Conservation (phyloP, 2,888 invertebrate species). For the Sesia apiformis region DNA sequence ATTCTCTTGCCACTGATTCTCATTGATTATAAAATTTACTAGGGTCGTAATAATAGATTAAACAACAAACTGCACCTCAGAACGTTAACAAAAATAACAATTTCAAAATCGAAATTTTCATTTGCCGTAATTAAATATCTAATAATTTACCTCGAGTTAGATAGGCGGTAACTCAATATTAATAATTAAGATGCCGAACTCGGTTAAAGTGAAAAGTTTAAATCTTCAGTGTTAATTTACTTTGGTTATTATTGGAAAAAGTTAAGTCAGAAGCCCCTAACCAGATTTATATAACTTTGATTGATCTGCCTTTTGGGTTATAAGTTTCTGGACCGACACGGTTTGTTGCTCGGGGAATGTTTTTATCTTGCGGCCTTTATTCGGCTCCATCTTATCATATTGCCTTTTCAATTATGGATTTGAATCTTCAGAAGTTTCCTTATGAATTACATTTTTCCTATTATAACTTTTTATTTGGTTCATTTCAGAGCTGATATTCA, state of each 20-base stretch:
- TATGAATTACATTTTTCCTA: no score
- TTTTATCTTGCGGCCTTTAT: no score
- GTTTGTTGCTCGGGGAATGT: background rate
- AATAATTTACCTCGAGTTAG: constrained; percentile 4
- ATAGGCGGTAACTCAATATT: constrained; percentile 16
- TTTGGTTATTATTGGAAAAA: constrained; percentile 15
- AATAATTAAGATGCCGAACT: constrained; percentile 18
- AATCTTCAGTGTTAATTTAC: constrained; percentile 16
- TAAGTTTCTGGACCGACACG: background rate
- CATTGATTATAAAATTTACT: no score
- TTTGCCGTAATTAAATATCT: background rate
- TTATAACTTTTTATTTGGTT: no score
- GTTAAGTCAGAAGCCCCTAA: constrained; percentile 7
- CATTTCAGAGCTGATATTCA: no score
- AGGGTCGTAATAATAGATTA: no score
- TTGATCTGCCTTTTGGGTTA: constrained; percentile 6
- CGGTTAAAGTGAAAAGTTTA: constrained; percentile 14
- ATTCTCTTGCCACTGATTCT: no score
- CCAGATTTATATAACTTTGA: constrained; percentile 12
- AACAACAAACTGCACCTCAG: background rate
- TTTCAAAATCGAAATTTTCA: background rate
- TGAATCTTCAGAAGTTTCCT: no score
- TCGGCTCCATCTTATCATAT: no score
- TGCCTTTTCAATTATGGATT: no score
- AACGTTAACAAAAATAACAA: background rate